Percentiles rank a stretch among this genome's conserved stretches.
Evolutionary conservation across 2,888 invertebrate species (phyloP).

Genomic region (Morpho achilles): DNA sequence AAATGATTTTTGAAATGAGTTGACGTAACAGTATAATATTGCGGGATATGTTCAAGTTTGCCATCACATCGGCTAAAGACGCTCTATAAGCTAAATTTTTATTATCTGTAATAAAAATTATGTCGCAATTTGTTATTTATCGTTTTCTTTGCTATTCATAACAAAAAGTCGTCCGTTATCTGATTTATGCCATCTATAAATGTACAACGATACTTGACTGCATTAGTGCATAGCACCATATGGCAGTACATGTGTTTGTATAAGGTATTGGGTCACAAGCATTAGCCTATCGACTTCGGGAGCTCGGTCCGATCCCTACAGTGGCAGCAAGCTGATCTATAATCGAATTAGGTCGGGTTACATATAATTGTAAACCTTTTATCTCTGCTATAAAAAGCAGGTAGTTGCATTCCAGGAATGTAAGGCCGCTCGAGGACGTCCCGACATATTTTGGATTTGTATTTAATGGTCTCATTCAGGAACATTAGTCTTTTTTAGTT

Average conservation of each 20-base stretch:
- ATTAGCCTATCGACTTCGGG: slow-evolving; percentile 51
- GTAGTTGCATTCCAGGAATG: slow-evolving; percentile 70
- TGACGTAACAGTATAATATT: too few species aligned
- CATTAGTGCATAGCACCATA: slow-evolving; percentile 35
- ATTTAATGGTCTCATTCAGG: slow-evolving; percentile 48
- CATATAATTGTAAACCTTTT: slow-evolving; percentile 52
- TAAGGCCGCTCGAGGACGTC: slow-evolving; percentile 49
- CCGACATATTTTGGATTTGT: slow-evolving; percentile 38
- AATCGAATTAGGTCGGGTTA: slow-evolving; percentile 54
- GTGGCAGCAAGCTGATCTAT: slow-evolving; percentile 45
- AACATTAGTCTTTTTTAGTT: slow-evolving; percentile 33
- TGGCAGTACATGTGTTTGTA: slow-evolving; percentile 47
- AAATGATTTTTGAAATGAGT: too few species aligned
- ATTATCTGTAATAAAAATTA: too few species aligned
- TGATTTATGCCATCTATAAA: slow-evolving; percentile 20
- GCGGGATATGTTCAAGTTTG: too few species aligned
- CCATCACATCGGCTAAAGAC: too few species aligned
- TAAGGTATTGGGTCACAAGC: slow-evolving; percentile 52
- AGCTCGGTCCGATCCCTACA: slow-evolving; percentile 44
- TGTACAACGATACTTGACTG: slow-evolving; percentile 16
- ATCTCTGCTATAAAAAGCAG: slow-evolving; percentile 68
- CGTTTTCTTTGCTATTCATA: not conserved
- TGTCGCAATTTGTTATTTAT: slow-evolving; percentile 2
- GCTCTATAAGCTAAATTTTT: too few species aligned
- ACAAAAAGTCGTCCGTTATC: slow-evolving; percentile 10